These are phyloP conservation scores for Pteronotus mesoamericanus DNA, from an alignment of 2,797 vertebrate genomes.

Conservation along the genomic window DNA sequence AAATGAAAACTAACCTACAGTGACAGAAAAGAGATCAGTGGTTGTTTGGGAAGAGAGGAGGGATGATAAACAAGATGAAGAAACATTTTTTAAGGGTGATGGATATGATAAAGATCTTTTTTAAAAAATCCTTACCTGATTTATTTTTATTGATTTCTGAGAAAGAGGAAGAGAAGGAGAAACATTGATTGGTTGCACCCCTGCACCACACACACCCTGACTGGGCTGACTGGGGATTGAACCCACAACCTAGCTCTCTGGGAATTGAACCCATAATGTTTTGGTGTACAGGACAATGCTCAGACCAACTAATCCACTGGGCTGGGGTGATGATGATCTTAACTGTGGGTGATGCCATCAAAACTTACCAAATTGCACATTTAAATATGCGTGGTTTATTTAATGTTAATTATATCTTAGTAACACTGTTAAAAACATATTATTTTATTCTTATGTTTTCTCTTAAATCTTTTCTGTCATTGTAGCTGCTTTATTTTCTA, in stretches of 20 bases:
- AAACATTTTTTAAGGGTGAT: neutral
- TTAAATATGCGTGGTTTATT: neutral
- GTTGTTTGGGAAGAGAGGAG: neutral
- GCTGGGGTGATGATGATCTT: neutral
- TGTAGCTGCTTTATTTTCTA: neutral
- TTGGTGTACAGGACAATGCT: too few species aligned
- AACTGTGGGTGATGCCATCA: neutral
- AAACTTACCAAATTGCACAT: neutral
- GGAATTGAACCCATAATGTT: too few species aligned
- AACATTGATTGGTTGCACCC: too few species aligned
- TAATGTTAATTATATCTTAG: neutral
- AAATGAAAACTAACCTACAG: neutral
- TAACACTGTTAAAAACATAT: neutral
- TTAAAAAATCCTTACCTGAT: too few species aligned
- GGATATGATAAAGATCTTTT: neutral
- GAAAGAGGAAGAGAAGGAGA: too few species aligned
- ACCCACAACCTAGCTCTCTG: too few species aligned
- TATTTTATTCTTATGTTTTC: neutral
- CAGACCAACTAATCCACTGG: too few species aligned
- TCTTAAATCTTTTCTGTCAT: neutral
- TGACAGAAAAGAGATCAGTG: neutral
- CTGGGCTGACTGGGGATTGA: too few species aligned
- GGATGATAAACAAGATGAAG: neutral
- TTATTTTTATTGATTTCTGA: too few species aligned
- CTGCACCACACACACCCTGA: too few species aligned